Evolutionary conservation across 1,140 invertebrate genomes (phyloP).

Genomic region (Cataglyphis hispanica): DNA sequence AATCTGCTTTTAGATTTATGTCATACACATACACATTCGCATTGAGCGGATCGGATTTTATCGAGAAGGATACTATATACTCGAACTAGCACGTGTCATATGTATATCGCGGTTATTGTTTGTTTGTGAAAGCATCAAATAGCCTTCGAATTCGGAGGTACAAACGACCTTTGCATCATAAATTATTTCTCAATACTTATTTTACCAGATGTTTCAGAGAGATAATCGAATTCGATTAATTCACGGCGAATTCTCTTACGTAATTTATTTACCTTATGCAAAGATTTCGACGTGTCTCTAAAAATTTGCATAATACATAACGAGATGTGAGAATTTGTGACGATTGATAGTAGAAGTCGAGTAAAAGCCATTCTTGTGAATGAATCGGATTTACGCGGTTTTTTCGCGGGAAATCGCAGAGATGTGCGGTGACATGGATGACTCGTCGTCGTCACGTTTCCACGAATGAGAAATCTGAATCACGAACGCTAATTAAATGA

Average conservation of each 20-base stretch:
- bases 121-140: background rate
- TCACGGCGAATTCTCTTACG: background rate
- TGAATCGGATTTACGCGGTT: slow-evolving; percentile 8
- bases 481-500: slow-evolving; percentile 6
- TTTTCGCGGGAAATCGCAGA: slow-evolving; percentile 37
- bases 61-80: background rate
- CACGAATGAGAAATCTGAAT: slow-evolving; percentile 41
- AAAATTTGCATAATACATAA: background rate
- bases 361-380: background rate
- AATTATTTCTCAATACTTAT: background rate
- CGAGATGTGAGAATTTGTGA: background rate
- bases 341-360: background rate
- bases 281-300: background rate
- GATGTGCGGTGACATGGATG: background rate
- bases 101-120: background rate
- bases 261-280: background rate
- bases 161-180: background rate
- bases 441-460: slow-evolving; percentile 36
- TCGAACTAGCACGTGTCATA: background rate
- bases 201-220: background rate
- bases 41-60: background rate
- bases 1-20: background rate
- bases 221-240: background rate
- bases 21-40: no score
- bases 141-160: slow-evolving; percentile 3